Evolutionary conservation across 2,113 vertebrate genomes (phyloP), one percentile per base, ranked within the genome.

Genomic region (Cavia porcellus): DNA sequence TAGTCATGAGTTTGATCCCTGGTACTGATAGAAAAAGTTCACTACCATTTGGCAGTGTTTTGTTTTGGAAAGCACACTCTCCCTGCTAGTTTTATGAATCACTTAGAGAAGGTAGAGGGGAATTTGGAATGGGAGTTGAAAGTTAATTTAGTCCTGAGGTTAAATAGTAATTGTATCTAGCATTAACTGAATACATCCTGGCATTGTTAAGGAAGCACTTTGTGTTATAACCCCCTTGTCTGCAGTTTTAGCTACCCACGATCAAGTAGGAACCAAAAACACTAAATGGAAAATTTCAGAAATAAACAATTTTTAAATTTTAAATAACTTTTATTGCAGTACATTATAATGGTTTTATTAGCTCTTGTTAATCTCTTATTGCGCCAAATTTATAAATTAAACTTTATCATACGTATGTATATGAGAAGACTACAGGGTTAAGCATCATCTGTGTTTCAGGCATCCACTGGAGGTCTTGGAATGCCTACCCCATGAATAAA

Each of bases 61-160:
- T 62, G 50, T 30, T 94, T 94, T 50, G 62, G 64, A 95, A 80
- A 95, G 35, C 38, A 62, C 89, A 79, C 14, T 95, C 32, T 62
- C 50, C 50, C 38, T 62, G 45, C 64, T 61, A 55, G 62, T 92
- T 96, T 20, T n/a, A 35, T 20, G 79, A 87, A 50, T 90, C 81
- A 95, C 68, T 52, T 52, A 64, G 28, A 95, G 52, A 94, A 83
- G 52, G 72, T 66, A 45, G 87, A 50, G 55, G 83, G 52, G 59
- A 72, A 35, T 88, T 59, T 86, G 42, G 66, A 93, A 83, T 19
- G 62, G 50, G 83, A 91, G 38, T 7, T 47, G 19, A 81, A 50
- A 75, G 86, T 70, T 64, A 80, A 80, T 84, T 96, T 28, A n/a
- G 55, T 74, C 20, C 28, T 30, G 55, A 74, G 84, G 70, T 89